phyloP scores from a whole-genome alignment of 2,888 invertebrate species.

The Pyrochroa serraticornis region DNA sequence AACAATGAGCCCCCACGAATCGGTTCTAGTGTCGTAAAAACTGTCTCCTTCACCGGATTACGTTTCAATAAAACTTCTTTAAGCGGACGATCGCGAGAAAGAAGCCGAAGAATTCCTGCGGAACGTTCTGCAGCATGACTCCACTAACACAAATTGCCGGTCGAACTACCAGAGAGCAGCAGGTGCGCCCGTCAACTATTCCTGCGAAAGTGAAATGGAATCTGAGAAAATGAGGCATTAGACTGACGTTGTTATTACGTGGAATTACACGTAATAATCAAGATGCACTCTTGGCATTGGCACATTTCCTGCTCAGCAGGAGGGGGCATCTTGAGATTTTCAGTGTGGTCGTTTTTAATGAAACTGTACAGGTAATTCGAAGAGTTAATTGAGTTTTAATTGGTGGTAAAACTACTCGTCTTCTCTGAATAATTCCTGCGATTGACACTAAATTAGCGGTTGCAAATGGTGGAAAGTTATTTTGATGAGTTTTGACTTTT shows the following conservation, averaged over 20 bases:
- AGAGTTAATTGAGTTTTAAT: too few relatives aligned
- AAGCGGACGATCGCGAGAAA: too few relatives aligned
- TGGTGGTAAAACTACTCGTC: too few relatives aligned
- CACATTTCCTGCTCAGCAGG: conserved; percentile 7
- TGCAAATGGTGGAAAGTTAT: too few relatives aligned
- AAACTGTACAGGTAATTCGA: too few relatives aligned
- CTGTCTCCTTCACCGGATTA: not conserved
- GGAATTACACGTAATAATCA: not conserved
- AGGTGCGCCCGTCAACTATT: conserved; percentile 19
- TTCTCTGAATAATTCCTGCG: too few relatives aligned
- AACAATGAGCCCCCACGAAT: conserved; percentile 3
- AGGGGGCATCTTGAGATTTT: not conserved
- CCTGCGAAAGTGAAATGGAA: conserved; percentile 30
- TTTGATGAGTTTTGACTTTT: too few relatives aligned
- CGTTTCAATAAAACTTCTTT: too few relatives aligned
- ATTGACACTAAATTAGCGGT: too few relatives aligned
- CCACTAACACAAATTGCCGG: conserved; percentile 34
- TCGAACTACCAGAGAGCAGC: conserved; percentile 12
- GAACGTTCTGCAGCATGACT: conserved; percentile 33
- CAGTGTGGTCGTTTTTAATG: not conserved
- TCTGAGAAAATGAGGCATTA: conserved; percentile 25
- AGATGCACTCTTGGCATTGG: conserved; percentile 2
- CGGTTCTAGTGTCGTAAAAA: conserved; percentile 1
- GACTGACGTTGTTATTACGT: conserved; percentile 20
- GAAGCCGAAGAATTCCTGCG: conserved; percentile 1